phyloP scores from a whole-genome alignment of 1,140 invertebrate species.

The Neotoxoptera formosana region DNA sequence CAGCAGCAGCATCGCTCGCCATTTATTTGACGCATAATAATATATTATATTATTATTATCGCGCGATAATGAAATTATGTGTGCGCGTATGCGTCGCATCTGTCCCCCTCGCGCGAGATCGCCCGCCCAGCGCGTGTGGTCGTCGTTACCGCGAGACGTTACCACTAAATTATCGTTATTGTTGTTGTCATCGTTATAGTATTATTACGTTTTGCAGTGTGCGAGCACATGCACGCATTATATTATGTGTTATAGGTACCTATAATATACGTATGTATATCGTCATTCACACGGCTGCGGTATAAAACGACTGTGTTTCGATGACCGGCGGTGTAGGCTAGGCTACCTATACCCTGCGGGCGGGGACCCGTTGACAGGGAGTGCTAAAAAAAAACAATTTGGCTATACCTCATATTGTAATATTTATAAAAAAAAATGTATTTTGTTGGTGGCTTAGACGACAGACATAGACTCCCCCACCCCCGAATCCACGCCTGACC shows the following conservation, averaged over 20 bases:
- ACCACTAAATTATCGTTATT: background rate
- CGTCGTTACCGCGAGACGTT: background rate
- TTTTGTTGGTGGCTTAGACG: too few species aligned
- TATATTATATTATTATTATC: conserved; percentile 18
- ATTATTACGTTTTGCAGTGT: background rate
- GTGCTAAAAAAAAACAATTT: too few species aligned
- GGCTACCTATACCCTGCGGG: too few species aligned
- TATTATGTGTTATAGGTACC: background rate
- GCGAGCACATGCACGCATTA: background rate
- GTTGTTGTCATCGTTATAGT: background rate
- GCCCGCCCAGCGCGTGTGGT: background rate
- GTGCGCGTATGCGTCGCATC: background rate
- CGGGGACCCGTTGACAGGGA: too few species aligned
- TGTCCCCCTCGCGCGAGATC: background rate
- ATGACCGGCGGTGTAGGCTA: too few species aligned
- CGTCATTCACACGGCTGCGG: background rate
- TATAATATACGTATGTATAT: background rate
- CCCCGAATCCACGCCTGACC: too few species aligned
- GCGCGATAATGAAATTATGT: conserved; percentile 18
- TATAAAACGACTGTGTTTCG: background rate
- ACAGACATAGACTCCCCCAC: too few species aligned
- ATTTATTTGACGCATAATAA: background rate
- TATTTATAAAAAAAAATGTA: too few species aligned
- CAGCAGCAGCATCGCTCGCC: background rate
- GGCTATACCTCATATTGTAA: too few species aligned